Percentiles rank a stretch among this genome's conserved stretches.
These are phyloP conservation scores for Ectropis grisescens DNA, from an alignment of 1,140 invertebrate species.

Conservation along the genomic window DNA sequence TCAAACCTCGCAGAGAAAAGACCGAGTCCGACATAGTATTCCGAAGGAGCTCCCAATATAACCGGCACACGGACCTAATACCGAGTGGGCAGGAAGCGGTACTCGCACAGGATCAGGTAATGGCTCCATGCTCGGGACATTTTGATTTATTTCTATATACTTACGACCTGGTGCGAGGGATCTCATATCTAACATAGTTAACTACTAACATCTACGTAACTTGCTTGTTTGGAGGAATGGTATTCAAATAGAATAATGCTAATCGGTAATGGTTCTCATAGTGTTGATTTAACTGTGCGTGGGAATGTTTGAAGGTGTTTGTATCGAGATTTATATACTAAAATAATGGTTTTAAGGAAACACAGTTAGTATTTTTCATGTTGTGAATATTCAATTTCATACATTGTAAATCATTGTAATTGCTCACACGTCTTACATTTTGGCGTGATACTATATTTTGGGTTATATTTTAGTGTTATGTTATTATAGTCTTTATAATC, in stretches of 20 bases:
- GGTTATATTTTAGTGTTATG: too few relatives aligned
- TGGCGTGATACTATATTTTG: slow-evolving; percentile 37
- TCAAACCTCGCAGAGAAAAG: slow-evolving; percentile 83
- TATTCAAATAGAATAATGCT: too few relatives aligned
- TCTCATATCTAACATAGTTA: slow-evolving; percentile 43
- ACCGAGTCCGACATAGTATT: slow-evolving; percentile 88
- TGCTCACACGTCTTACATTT: slow-evolving; percentile 59
- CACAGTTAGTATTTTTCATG: too few relatives aligned
- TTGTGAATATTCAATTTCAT: too few relatives aligned
- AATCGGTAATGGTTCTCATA: too few relatives aligned
- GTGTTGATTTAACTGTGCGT: too few relatives aligned
- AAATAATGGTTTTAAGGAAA: slow-evolving; percentile 6
- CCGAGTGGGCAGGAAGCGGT: slow-evolving; percentile 65
- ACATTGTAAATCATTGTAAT: background rate
- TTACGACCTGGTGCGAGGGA: slow-evolving; percentile 57
- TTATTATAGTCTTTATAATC: too few relatives aligned
- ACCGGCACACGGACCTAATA: slow-evolving; percentile 72
- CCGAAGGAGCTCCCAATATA: slow-evolving; percentile 75
- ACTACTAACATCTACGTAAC: slow-evolving; percentile 34
- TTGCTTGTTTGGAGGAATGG: too few relatives aligned
- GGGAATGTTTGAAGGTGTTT: slow-evolving; percentile 24
- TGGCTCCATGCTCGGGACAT: slow-evolving; percentile 59
- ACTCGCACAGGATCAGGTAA: slow-evolving; percentile 64
- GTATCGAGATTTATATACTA: slow-evolving; percentile 4
- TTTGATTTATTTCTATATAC: slow-evolving; percentile 46